Conservation (phyloP, 2,888 invertebrate genomes). For the Lamellibrachia columna region DNA sequence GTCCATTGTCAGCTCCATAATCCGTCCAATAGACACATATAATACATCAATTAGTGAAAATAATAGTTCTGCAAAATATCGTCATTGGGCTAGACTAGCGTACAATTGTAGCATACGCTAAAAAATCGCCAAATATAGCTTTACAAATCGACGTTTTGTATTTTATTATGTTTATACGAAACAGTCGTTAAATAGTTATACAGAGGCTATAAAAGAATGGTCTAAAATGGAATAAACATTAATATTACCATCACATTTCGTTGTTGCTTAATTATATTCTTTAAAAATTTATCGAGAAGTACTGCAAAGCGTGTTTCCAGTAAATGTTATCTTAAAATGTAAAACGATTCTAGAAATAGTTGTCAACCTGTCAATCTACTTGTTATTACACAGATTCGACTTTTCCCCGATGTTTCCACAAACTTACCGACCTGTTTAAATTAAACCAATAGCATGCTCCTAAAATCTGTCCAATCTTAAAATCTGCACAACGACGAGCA, state of each 20-base stretch:
- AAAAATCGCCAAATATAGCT: neutral
- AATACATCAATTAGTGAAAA: neutral
- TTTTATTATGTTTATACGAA: neutral
- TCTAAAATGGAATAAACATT: constrained; percentile 16
- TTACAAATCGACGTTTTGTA: neutral
- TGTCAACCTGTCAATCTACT: neutral
- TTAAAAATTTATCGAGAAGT: neutral
- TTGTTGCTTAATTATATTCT: constrained; percentile 1
- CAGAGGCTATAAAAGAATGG: neutral
- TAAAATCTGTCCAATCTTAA: neutral
- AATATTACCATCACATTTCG: neutral
- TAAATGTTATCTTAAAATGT: neutral
- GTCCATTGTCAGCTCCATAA: neutral
- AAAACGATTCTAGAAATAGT: neutral
- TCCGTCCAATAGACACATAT: neutral
- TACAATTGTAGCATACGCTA: neutral
- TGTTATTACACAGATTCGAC: neutral
- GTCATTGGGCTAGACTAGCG: neutral
- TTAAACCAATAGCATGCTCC: constrained; percentile 3
- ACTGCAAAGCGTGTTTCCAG: neutral
- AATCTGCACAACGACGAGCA: neutral
- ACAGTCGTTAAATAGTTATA: neutral
- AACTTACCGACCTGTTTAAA: neutral
- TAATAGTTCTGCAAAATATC: neutral
- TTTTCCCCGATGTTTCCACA: neutral